Percentiles rank a stretch among this genome's conserved stretches.
These are phyloP conservation scores for Myiothlypis chrysogaster DNA, from an alignment of 2,797 vertebrate species.

Conservation along the genomic window DNA sequence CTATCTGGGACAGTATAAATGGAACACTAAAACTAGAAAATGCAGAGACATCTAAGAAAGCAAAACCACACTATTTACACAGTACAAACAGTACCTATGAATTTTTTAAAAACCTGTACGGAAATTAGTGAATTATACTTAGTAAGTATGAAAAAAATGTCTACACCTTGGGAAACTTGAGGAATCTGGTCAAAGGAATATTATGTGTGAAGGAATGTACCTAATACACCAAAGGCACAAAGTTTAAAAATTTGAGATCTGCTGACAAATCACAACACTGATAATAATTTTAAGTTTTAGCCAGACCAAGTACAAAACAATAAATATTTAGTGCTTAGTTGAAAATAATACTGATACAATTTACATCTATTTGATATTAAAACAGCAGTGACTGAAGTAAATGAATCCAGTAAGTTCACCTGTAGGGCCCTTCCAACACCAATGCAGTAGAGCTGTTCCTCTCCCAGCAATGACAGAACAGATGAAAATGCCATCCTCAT, in stretches of 20 bases:
- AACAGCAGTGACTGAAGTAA: background rate
- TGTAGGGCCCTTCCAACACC: background rate
- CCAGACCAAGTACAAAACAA: background rate
- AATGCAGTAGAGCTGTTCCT: background rate
- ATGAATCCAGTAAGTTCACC: background rate
- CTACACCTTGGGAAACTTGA: background rate
- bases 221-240: background rate
- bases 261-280: background rate
- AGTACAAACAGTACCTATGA: background rate
- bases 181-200: background rate
- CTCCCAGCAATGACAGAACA: background rate
- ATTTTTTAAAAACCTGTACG: background rate
- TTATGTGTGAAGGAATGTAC: background rate
- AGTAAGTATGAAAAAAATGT: background rate
- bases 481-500: background rate
- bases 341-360: background rate
- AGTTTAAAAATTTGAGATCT: background rate
- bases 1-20: background rate
- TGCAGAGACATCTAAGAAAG: background rate
- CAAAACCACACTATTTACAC: background rate
- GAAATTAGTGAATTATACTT: background rate
- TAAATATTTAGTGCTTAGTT: background rate
- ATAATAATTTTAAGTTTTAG: background rate
- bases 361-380: background rate
- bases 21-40: background rate